Conservation (phyloP, 2,888 invertebrate genomes). For the Muscina levida region DNA sequence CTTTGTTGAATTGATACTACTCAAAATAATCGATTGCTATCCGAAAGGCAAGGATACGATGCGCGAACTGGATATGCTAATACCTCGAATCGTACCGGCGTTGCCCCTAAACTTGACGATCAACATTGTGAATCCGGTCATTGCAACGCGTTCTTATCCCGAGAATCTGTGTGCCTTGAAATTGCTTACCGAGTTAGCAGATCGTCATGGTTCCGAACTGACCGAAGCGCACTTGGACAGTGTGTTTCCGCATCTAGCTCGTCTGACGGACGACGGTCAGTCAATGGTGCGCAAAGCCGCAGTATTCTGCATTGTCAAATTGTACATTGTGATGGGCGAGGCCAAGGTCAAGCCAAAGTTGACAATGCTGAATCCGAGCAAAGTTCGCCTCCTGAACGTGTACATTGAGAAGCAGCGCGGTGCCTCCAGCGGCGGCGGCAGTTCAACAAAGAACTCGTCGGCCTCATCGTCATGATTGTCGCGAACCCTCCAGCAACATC, state of each 20-base stretch:
- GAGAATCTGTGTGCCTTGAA: constrained; percentile 95
- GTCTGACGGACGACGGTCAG: constrained; percentile 95
- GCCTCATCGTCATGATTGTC: constrained; percentile 77
- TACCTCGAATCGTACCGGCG: constrained; percentile 87
- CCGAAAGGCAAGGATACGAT: constrained; percentile 88
- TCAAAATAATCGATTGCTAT: constrained; percentile 94
- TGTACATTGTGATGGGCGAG: constrained; percentile 94
- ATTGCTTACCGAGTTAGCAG: constrained; percentile 91
- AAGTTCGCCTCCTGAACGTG: constrained; percentile 80
- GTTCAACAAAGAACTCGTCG: constrained; percentile 77
- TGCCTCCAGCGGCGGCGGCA: constrained; percentile 71
- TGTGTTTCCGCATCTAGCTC: constrained; percentile 92
- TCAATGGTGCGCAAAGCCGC: constrained; percentile 97
- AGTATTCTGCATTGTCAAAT: constrained; percentile 97
- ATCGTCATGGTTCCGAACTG: constrained; percentile 86
- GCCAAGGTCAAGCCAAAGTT: constrained; percentile 91
- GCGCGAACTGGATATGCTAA: constrained; percentile 92
- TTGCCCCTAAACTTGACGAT: constrained; percentile 90
- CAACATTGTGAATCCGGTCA: constrained; percentile 87
- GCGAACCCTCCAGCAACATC: constrained; percentile 39
- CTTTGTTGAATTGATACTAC: constrained; percentile 93
- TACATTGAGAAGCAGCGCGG: constrained; percentile 76
- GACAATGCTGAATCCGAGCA: constrained; percentile 91
- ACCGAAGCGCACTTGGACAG: constrained; percentile 88
- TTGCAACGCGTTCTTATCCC: constrained; percentile 92